These are phyloP conservation scores for Cepphus grylle DNA, from an alignment of 2,113 vertebrate species.

Conservation along the genomic window DNA sequence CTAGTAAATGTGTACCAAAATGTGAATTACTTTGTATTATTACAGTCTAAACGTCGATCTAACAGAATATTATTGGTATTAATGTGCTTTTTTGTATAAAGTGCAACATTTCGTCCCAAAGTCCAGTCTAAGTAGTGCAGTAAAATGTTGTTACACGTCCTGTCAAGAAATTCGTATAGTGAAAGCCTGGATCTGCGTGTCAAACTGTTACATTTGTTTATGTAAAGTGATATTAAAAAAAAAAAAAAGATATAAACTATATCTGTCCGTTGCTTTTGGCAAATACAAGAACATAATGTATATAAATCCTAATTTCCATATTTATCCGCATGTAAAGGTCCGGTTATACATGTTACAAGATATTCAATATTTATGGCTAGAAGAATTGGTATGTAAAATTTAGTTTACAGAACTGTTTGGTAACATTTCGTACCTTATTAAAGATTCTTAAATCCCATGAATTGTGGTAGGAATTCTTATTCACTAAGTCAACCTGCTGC, in stretches of 20 bases:
- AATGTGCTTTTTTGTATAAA: slow-evolving; percentile 99
- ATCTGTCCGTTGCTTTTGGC: slow-evolving; percentile 96
- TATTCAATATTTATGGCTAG: slow-evolving; percentile 99
- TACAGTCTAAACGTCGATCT: slow-evolving; percentile 98
- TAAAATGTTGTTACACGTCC: slow-evolving; percentile 99
- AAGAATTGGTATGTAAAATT: slow-evolving; percentile 99
- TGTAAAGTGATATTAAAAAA: slow-evolving; percentile 98
- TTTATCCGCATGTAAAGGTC: slow-evolving; percentile 99
- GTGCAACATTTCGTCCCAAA: slow-evolving; percentile 98
- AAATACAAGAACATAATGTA: slow-evolving; percentile 96
- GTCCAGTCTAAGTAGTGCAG: slow-evolving; percentile 99
- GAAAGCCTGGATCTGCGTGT: slow-evolving; percentile 99
- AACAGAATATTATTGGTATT: slow-evolving; percentile 98
- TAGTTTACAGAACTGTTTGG: slow-evolving; percentile 99
- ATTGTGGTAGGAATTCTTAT: slow-evolving; percentile 89
- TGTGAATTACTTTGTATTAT: slow-evolving; percentile 99
- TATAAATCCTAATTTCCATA: slow-evolving; percentile 98
- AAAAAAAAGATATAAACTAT: slow-evolving; percentile 84
- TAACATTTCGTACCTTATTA: slow-evolving; percentile 99
- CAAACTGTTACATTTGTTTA: slow-evolving; percentile 96
- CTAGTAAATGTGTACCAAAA: slow-evolving; percentile 99
- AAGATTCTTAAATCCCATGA: slow-evolving; percentile 94
- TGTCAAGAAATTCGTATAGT: slow-evolving; percentile 99
- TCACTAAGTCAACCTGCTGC: slow-evolving; percentile 74
- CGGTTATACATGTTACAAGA: slow-evolving; percentile 97